Base-by-base conservation (phyloP, 2,113 vertebrate species). In the Cranoglanis bouderius region DNA sequence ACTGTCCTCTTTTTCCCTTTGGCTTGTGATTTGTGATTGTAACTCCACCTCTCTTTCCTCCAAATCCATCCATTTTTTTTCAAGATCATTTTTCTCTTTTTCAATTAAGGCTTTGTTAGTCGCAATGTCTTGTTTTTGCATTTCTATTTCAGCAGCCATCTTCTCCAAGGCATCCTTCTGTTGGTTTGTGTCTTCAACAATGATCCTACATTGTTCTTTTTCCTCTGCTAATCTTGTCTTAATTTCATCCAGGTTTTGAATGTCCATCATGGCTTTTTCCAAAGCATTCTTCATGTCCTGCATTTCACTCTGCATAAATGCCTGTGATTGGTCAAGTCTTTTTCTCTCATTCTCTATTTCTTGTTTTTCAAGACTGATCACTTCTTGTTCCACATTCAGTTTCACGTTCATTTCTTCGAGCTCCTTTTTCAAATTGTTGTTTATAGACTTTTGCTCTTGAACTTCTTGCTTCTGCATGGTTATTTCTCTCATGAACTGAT, bases 281-380 rank as follows among this genome's bases (percentile, higher is more conserved):
- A 32, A 74, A 26, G 38, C 29, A 9, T 29, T 51, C 3, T 74
- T 88, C 14, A 85, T 8, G 26, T 84, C 29, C 5, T 74, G 8
- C 29, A 32, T 24, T 55, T 85, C 84, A 6, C 10, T 85, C 46
- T 85, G 40, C 40, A 70, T 70, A 53, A n/a, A 53, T 40, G 18
- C 49, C 18, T 74, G 57, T 85, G 18, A 14, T 13, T 86, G 70
- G 1, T 87, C 85, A 38, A 86, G 1, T 4, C 3, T n/a, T 43
- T 70, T 51, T 43, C 61, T 63, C 29, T 85, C 43, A 70, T 40
- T 59, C 12, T 92, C 59, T 0, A 92, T 35, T 29, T 92, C 87
- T 78, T 85, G 9, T 26, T 89, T 65, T 51, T 90, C 67, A 35
- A 46, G 24, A 14, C 59, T 2, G 2, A 89, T 21, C 29, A 26